Evolutionary conservation across 2,888 invertebrate genomes (phyloP), one percentile per base, ranked within the genome.

Genomic region (Synanthedon myopaeformis): DNA sequence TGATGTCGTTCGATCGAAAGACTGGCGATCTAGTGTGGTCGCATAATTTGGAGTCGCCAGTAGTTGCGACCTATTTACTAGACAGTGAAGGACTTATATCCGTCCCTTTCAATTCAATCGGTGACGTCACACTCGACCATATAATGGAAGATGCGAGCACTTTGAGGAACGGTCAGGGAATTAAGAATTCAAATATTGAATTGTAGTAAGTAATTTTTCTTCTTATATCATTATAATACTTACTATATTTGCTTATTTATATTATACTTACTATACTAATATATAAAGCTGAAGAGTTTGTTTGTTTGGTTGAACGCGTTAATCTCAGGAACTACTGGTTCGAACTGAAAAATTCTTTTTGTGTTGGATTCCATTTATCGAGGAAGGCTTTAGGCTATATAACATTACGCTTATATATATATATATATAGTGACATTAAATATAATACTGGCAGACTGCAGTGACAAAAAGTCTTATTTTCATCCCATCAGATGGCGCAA

Each of bases 1-100:
- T 97, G 41, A 91, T 96, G 61, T 97, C 97, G 0, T 89, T 98
- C 58, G 94, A 96, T 70, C 91, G 94, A 51, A 90, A 91, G 66
- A 89, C 91, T n/a, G 96, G 96, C 0, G 91, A 92, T 57, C 88
- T 96, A 52, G 80, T 96, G 19, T 99, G 98, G 98, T 92, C 95
- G 59, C 90, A 91, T 51, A 93, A 97, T 75, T 90, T 96, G 45
- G 92, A 92, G 53, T 96, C 96, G 49, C 98, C 98, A 0, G 93
- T 98, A 0, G 94, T 98, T 51, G 97, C 96, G 0, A 92, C 96
- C 57, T 99, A 97, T 74, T 79, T 93, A 13, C 79, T 94, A 54
- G 92, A 92, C 59, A 89, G 91, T 17, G 93, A 93, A 52, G 94
- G 95, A 1, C 89, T 97, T 52, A 89, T 95, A 49, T 92, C 93